Base-by-base conservation (phyloP, 2,113 vertebrate genomes). In the Oreochromis tanganicae region DNA sequence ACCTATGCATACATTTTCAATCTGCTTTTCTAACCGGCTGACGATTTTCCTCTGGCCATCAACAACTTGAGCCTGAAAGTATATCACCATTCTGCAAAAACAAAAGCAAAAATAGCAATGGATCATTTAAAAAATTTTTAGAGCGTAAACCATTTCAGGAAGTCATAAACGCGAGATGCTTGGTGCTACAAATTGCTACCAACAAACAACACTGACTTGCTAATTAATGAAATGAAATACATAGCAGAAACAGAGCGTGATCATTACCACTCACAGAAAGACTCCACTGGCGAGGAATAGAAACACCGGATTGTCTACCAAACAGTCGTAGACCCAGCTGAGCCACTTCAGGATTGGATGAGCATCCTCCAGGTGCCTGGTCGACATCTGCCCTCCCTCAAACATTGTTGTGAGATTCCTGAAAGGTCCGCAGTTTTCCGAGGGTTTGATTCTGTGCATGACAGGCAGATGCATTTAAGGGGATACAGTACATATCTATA, bases 371-470 rank as follows among this genome's bases (percentile, higher is more conserved):
- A 97, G 88, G 9, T 81, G 41, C 2, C 24, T 61, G 19, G 94
- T 61, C 97, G 96, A 98, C 9, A 80, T 80, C 24, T 95, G 95
- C 79, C 93, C 95, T 0, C 97, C 95, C 34, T 95, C 9, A 3
- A 97, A 97, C 95, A 98, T 98, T 46, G 93, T 96, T 59, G 91
- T 82, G 52, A 97, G 87, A 5, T 87, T 96, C 82, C 91, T 97
- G 92, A 98, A 99, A 4, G 98, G 98, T 13, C 98, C 98, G 0
- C 98, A 99, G 1, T 4, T 79, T 59, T 90, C 79, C 0, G 98
- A 98, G 0, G 98, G 98, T 89, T 38, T 96, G 79, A 96, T 94
- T 87, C 98, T 98, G 90, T 12, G 54, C 10, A 7, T 1, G 27
- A 36, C 6, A 71, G 9, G 88, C 21, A 86, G 27, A 0, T 21